Evolutionary conservation across 2,888 invertebrate genomes (phyloP), one percentile per base, ranked within the genome.

Genomic region (Noctua fimbriata): DNA sequence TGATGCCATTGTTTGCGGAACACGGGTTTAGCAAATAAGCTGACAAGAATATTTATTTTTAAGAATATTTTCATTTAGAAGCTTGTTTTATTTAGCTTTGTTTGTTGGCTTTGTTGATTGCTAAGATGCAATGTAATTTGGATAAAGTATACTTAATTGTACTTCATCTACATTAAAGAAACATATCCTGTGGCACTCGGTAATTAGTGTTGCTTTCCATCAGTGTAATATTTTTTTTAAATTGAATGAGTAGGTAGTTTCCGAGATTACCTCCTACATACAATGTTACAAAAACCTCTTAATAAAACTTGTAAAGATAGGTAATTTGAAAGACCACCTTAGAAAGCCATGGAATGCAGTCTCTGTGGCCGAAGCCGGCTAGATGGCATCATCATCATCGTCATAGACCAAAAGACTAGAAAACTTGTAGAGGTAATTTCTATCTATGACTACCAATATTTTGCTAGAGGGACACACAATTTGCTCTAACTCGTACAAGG

Each of bases 11-110:
- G 88, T 86, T 84, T 73, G 79, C 21, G 65, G 82, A 83, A 86
- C 76, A 44, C 69, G 73, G 80, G 80, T 77, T 87, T 88, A 75
- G 67, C 76, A 88, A 89, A 89, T 88, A 89, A 88, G 83, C 88
- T 76, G 52, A 36, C 49, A 52, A 28, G 55, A 24, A 52, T 63
- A 60, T 60, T 60, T 28, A 16, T 72, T 28, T 67, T 60, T 58
- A 70, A 63, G 66, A 77, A 81, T 77, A 71, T 81, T 83, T 81
- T 73, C 70, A 85, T 81, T 71, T 58, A 41, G 41, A 24, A 67
- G 36, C 10, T 79, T 49, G 32, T 65, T 69, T 85, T 69, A 49
- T 69, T 80, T 63, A 52, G 49, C 5, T 52, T 80, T 73, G 16
- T 67, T 79, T 52, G 18, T 16, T 69, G 72, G 18, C 14, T 72